Percentiles rank a stretch among this genome's conserved stretches.
These are phyloP conservation scores for Agrotis puta DNA, from an alignment of 2,888 invertebrate species.

Conservation along the genomic window DNA sequence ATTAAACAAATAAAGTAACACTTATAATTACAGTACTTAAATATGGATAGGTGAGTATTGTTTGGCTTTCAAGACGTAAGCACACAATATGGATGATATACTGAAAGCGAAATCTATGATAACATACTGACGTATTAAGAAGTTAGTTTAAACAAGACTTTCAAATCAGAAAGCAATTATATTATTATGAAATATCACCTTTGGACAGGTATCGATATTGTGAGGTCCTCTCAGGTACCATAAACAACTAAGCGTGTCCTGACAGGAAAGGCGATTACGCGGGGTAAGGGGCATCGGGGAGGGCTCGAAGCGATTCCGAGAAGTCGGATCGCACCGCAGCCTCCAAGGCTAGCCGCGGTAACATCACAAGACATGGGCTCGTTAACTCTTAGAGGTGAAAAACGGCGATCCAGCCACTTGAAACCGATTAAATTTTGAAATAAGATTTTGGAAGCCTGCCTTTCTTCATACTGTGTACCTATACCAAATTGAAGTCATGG, in stretches of 20 bases:
- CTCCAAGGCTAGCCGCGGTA: slow-evolving; percentile 85
- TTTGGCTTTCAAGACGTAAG: too few species aligned
- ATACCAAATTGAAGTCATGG: background rate
- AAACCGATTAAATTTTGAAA: slow-evolving; percentile 79
- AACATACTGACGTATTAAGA: background rate
- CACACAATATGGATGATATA: background rate
- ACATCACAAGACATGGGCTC: slow-evolving; percentile 85
- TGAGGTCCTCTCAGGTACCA: slow-evolving; percentile 60
- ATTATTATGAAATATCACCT: slow-evolving; percentile 28
- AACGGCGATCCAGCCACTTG: slow-evolving; percentile 73
- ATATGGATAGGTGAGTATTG: too few species aligned
- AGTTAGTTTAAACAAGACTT: background rate
- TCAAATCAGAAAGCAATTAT: slow-evolving; percentile 4
- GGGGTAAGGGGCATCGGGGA: slow-evolving; percentile 70
- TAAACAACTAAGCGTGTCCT: slow-evolving; percentile 72
- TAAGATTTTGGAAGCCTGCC: slow-evolving; percentile 62
- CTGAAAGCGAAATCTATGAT: background rate
- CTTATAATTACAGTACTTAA: too few species aligned
- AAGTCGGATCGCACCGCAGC: slow-evolving; percentile 81
- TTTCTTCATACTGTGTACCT: slow-evolving; percentile 20
- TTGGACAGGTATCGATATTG: slow-evolving; percentile 60
- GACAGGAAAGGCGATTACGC: slow-evolving; percentile 79
- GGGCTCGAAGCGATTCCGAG: slow-evolving; percentile 82
- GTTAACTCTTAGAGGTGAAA: slow-evolving; percentile 86
- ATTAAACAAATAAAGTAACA: too few species aligned